Evolutionary conservation across 2,888 invertebrate species (phyloP).

Genomic region (Neocrepidodera transversa): DNA sequence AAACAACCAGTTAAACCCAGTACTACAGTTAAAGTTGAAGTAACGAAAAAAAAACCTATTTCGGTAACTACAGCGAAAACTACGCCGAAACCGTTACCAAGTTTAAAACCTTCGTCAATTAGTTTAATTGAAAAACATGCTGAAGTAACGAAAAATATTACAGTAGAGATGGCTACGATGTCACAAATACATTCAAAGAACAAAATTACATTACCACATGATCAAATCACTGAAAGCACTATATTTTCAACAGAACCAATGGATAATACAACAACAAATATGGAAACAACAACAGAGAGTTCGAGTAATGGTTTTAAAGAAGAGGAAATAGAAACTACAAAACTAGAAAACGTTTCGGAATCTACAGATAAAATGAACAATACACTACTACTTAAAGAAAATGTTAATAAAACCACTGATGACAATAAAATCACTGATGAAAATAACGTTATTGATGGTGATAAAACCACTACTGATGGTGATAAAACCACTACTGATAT

Average conservation of each 20-base stretch:
- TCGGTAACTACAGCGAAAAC: background rate
- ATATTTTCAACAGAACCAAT: background rate
- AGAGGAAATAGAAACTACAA: too few relatives aligned
- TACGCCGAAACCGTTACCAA: background rate
- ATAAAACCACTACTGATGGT: too few relatives aligned
- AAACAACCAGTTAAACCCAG: conserved; percentile 2
- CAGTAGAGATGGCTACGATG: background rate
- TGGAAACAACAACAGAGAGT: background rate
- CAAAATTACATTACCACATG: background rate
- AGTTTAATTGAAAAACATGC: background rate
- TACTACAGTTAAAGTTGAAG: background rate
- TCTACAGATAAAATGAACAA: too few relatives aligned
- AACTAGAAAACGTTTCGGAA: too few relatives aligned
- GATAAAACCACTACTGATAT: too few relatives aligned
- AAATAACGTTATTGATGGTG: too few relatives aligned
- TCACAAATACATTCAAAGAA: background rate
- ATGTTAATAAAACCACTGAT: too few relatives aligned
- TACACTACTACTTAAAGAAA: too few relatives aligned
- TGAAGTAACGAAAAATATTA: conserved; percentile 2
- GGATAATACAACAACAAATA: background rate
- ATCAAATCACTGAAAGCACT: background rate
- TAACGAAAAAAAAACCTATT: background rate
- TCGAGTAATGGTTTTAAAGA: too few relatives aligned
- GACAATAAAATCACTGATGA: too few relatives aligned
- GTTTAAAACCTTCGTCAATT: background rate